Conservation (phyloP, 2,797 vertebrate species). For the Syndactyla subalaris region DNA sequence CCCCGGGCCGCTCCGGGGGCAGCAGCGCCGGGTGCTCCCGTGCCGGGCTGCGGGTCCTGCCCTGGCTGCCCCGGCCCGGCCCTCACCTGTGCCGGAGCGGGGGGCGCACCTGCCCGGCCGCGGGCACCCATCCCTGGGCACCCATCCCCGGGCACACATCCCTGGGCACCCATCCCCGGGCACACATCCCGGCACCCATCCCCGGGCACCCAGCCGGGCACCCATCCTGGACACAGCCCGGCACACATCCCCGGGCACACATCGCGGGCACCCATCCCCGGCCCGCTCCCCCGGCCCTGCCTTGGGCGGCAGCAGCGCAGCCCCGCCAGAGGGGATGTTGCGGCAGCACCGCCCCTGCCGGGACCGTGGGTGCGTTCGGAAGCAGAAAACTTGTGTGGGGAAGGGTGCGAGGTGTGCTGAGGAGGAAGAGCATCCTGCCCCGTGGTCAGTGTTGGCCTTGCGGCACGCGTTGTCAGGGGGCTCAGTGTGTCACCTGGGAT, state of each 20-base stretch:
- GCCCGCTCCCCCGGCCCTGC: too few species aligned
- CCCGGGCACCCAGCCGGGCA: too few species aligned
- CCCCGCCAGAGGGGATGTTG: too few species aligned
- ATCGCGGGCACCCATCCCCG: too few species aligned
- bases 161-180: too few species aligned
- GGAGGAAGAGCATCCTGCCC: neutral
- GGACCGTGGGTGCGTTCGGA: neutral
- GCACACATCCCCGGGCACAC: too few species aligned
- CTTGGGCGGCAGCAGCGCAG: too few species aligned
- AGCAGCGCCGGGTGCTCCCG: neutral
- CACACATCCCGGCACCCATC: too few species aligned
- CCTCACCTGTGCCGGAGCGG: neutral
- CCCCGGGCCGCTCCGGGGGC: neutral
- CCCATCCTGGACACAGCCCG: too few species aligned
- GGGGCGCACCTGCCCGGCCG: neutral
- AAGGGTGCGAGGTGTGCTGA: accelerated
- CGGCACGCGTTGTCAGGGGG: neutral
- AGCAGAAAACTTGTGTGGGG: neutral
- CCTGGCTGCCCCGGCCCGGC: neutral
- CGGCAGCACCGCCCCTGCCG: accelerated
- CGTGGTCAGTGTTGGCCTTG: neutral
- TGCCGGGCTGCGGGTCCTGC: neutral
- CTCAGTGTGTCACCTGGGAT: neutral
- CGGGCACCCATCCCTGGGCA: too few species aligned
- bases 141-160: too few species aligned